Evolutionary conservation across 2,113 vertebrate genomes (phyloP), one percentile per base, ranked within the genome.

Genomic region (Lipophrys pholis): DNA sequence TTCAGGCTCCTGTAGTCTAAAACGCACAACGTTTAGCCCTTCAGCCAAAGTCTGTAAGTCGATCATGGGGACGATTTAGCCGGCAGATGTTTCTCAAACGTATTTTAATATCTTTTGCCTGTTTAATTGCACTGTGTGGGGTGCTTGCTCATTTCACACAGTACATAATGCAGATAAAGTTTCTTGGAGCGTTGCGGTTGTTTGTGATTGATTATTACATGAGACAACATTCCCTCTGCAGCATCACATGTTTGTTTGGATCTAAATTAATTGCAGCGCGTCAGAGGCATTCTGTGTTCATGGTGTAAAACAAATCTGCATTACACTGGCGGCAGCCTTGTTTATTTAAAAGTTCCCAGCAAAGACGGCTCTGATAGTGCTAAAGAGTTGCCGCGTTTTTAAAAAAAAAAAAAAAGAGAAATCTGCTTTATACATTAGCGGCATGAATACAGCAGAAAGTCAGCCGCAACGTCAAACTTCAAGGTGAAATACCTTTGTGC

Each of bases 151-250:
- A 42, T 64, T 58, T 35, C 5, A 4, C 38, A 38, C 11, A 46
- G 17, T 36, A 15, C 16, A 73, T 81, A 40, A 61, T 68, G 40
- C 38, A 16, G 12, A 60, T 62, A 30, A 40, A 38, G 36, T 54
- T 55, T 3, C 52, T 17, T 11, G 11, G 17, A 55, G 16, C 14
- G 21, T 16, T n/a, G 35, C 43, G 17, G 73, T 66, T 80, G 40
- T 55, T 42, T 35, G 59, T 73, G 78, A 81, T 81, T 56, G 71
- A 87, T 84, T 58, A 68, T 66, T 12, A 54, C 51, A 54, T 6
- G 6, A 78, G 58, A 55, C 40, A 61, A 68, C 60, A 65, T 8
- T 42, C 10, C 11, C 2, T 42, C 38, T 12, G 6, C 40, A 57
- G 63, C 46, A 56, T 79, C 21, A 30, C 57, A 49, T 41, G 8